phyloP scores from a whole-genome alignment of 2,888 invertebrate species.

The Hydropsyche betteni region DNA sequence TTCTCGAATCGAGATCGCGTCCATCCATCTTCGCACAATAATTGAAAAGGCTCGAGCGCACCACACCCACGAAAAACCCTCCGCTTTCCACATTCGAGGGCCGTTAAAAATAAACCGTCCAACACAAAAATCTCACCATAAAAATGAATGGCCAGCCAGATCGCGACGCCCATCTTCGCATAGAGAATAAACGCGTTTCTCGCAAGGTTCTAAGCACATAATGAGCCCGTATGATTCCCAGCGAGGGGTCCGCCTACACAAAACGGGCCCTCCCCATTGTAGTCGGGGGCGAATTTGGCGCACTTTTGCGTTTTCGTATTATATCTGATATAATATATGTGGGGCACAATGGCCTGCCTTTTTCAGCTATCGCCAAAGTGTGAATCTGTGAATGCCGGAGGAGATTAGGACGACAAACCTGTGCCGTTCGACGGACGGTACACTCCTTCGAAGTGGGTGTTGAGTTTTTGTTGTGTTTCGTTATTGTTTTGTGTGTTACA shows the following conservation, averaged over 20 bases:
- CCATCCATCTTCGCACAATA: conserved; percentile 14
- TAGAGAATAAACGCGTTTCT: conserved; percentile 35
- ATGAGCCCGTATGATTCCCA: conserved; percentile 65
- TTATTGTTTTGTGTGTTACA: conserved; percentile 1
- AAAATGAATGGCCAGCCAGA: conserved; percentile 14
- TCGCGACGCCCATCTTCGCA: conserved; percentile 30
- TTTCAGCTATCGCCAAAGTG: conserved; percentile 41
- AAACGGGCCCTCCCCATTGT: conserved; percentile 37
- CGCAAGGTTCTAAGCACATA: conserved; percentile 54
- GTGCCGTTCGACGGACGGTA: conserved; percentile 9
- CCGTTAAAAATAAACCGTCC: conserved; percentile 28
- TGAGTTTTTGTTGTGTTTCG: background rate
- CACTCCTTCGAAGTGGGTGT: background rate
- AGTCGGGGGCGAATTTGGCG: conserved; percentile 34
- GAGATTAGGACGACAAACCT: conserved; percentile 37
- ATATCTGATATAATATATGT: conserved; percentile 1
- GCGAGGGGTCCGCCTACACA: conserved; percentile 57
- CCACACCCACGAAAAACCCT: conserved; percentile 40
- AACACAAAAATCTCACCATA: conserved; percentile 4
- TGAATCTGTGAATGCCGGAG: conserved; percentile 41
- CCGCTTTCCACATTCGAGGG: conserved; percentile 39
- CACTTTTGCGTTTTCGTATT: background rate
- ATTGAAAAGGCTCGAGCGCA: conserved; percentile 21
- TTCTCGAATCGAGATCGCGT: background rate
- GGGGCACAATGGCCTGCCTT: conserved; percentile 36